A percentile compares a stretch with the other conserved stretches of the same genome.
Evolutionary conservation across 2,888 invertebrate genomes (phyloP).

Genomic region (Tenthredo mesomela): DNA sequence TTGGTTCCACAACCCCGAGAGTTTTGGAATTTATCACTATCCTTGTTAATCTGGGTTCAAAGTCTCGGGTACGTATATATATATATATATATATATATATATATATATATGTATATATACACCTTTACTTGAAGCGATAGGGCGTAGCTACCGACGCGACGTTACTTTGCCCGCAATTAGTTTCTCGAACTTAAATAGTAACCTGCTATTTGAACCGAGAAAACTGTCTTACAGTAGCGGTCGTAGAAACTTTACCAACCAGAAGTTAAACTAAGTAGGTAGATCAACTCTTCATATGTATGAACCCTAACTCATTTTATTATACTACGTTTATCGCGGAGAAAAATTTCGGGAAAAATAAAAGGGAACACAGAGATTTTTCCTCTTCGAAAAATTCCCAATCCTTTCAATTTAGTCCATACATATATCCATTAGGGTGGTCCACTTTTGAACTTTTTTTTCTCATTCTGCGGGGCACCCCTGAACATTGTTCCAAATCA

Average conservation of each 20-base stretch:
- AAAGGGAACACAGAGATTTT: background rate
- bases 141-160: background rate
- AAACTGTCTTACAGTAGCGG: constrained; percentile 16
- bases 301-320: background rate
- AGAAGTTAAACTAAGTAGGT: background rate
- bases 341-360: background rate
- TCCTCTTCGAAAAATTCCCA: too few species aligned
- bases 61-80: background rate
- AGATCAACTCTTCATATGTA: background rate
- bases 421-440: too few species aligned
- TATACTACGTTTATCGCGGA: background rate
- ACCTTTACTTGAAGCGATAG: background rate
- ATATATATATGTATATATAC: too few species aligned
- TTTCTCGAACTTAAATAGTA: constrained; percentile 37
- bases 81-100: too few species aligned
- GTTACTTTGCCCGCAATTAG: constrained; percentile 34
- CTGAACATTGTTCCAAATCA: too few species aligned
- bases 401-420: background rate
- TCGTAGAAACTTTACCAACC: constrained; percentile 10
- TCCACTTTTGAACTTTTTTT: too few species aligned
- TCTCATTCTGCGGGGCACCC: too few species aligned
- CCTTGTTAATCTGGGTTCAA: constrained; percentile 22
- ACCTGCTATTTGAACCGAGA: constrained; percentile 29
- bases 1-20: background rate
- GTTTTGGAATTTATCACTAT: constrained; percentile 16